Evolutionary conservation across 1,140 invertebrate genomes (phyloP).

Genomic region (Drosophila suzukii): DNA sequence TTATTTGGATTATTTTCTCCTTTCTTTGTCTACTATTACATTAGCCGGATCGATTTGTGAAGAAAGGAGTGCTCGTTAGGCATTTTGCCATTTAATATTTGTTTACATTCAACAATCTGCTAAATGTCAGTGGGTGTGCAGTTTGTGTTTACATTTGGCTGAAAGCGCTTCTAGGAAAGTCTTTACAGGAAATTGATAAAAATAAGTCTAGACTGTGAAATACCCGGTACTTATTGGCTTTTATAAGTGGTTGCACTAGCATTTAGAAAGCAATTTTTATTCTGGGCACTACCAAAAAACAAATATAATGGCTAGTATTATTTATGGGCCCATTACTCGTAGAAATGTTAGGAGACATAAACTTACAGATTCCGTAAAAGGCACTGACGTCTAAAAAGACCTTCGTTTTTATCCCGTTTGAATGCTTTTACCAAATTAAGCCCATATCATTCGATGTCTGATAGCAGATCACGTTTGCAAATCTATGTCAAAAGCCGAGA

Average conservation of each 20-base stretch:
- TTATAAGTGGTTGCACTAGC: not conserved
- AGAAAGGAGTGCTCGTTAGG: constrained; percentile 8
- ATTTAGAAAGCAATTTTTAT: too few species aligned
- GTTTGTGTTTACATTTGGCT: constrained; percentile 41
- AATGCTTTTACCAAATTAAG: not conserved
- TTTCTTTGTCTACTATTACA: not conserved
- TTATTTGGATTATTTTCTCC: not conserved
- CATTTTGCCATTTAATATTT: constrained; percentile 41
- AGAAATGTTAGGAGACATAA: too few species aligned
- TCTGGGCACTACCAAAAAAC: too few species aligned
- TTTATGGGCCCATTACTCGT: too few species aligned
- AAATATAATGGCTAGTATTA: too few species aligned
- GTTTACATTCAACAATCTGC: constrained; percentile 53
- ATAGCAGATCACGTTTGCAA: not conserved
- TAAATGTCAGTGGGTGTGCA: constrained; percentile 19
- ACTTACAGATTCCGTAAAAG: too few species aligned
- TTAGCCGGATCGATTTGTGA: not conserved
- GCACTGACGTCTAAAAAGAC: too few species aligned
- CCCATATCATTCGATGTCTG: not conserved
- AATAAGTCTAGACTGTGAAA: not conserved
- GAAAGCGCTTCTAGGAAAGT: constrained; percentile 14
- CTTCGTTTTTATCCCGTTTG: too few species aligned
- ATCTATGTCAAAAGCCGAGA: not conserved
- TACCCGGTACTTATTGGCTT: not conserved
- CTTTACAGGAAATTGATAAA: not conserved